A percentile compares a stretch with the other conserved stretches of the same genome.
phyloP scores from a whole-genome alignment of 2,888 invertebrate species.

The Apocheima hispidaria region DNA sequence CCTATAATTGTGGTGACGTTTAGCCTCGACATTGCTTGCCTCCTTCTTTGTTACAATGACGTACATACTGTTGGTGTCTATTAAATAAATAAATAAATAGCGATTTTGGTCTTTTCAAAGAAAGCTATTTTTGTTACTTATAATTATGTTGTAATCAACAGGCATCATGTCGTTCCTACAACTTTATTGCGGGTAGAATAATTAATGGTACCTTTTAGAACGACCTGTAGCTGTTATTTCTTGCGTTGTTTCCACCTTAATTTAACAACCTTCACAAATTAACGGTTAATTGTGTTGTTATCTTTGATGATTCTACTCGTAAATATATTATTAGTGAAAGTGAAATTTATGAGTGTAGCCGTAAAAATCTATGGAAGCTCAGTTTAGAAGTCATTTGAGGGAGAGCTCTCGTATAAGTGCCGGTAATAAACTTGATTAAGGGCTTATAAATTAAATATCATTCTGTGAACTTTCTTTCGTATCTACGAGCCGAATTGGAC shows the following conservation, averaged over 20 bases:
- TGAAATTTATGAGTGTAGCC: slow-evolving; percentile 61
- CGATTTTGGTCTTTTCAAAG: no score
- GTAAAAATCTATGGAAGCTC: slow-evolving; percentile 58
- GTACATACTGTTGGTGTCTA: no score
- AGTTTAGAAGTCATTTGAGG: slow-evolving; percentile 58
- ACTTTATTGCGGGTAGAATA: no score
- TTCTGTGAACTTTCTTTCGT: slow-evolving; percentile 70
- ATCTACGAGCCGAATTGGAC: slow-evolving; percentile 54
- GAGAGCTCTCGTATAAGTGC: slow-evolving; percentile 55
- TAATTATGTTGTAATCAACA: no score
- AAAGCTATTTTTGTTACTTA: no score
- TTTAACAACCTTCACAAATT: slow-evolving; percentile 41
- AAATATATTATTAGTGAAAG: slow-evolving; percentile 62
- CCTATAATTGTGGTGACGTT: no score
- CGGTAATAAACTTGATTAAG: slow-evolving; percentile 72
- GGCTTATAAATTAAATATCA: slow-evolving; percentile 71
- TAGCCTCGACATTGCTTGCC: no score
- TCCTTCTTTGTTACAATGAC: no score
- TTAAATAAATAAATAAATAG: no score
- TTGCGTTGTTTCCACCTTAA: not conserved
- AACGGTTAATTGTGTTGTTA: slow-evolving; percentile 34
- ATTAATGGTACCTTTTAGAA: not conserved
- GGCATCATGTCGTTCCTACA: no score
- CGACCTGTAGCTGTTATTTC: not conserved
- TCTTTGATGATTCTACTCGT: slow-evolving; percentile 40